Evolutionary conservation across 2,113 vertebrate species (phyloP).

Genomic region (Ivindomyrus marchei): DNA sequence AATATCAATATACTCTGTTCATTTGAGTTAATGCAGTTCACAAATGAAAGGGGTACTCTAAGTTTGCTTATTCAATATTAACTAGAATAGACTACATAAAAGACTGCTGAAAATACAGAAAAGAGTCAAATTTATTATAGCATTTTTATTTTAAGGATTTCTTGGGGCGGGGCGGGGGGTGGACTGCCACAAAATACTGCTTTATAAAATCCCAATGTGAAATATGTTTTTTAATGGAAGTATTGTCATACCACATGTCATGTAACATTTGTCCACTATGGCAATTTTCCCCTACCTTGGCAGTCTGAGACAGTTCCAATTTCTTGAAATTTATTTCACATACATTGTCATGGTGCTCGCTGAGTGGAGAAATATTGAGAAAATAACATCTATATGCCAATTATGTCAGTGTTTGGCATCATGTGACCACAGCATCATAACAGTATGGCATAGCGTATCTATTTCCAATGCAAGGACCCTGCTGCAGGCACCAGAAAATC

Average conservation of each 20-base stretch:
- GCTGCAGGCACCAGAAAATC: not conserved
- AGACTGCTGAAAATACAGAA: not conserved
- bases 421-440: not conserved
- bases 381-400: not conserved
- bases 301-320: not conserved
- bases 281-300: not conserved
- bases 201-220: not conserved
- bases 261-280: conserved; percentile 4
- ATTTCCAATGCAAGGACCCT: not conserved
- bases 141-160: not conserved
- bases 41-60: not conserved
- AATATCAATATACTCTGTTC: not conserved
- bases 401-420: not conserved
- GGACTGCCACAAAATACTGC: not conserved
- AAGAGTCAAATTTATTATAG: not conserved
- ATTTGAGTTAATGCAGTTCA: not conserved
- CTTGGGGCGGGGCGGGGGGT: not conserved
- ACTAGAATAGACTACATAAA: not conserved
- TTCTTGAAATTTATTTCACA: not conserved
- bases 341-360: not conserved
- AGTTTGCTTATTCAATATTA: not conserved
- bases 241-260: not conserved
- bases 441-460: not conserved
- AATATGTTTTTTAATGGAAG: not conserved
- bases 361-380: not conserved